Evolutionary conservation across 2,113 vertebrate species (phyloP).

Genomic region (Gila orcuttii): DNA sequence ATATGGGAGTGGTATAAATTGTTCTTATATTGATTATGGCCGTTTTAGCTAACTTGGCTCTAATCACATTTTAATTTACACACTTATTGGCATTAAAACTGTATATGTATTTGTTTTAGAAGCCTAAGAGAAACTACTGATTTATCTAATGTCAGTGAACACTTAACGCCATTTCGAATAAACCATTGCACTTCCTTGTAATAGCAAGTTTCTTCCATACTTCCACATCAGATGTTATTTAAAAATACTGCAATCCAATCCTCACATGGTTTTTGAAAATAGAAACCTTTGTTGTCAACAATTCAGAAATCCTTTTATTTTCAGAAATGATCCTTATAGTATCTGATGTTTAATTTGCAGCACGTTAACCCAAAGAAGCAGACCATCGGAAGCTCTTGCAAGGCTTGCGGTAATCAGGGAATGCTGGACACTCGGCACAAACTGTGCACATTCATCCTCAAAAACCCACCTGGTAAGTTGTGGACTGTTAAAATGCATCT

Average conservation of each 20-base stretch:
- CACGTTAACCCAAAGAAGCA: slow-evolving; percentile 99
- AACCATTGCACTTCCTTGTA: not conserved
- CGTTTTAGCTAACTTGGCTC: not conserved
- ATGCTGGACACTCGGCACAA: slow-evolving; percentile 99
- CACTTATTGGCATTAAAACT: not conserved
- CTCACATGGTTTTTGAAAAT: not conserved
- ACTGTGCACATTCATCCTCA: slow-evolving; percentile 99
- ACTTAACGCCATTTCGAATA: not conserved
- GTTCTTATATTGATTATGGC: not conserved
- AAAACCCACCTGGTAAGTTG: slow-evolving; percentile 96
- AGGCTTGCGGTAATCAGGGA: slow-evolving; percentile 97
- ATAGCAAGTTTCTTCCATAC: not conserved
- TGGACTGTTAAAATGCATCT: not conserved
- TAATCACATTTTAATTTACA: not conserved
- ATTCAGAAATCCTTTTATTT: not conserved
- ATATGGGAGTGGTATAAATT: not conserved
- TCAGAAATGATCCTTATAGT: not conserved
- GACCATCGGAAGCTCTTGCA: slow-evolving; percentile 98
- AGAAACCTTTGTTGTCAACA: not conserved
- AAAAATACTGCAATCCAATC: not conserved
- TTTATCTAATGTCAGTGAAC: not conserved
- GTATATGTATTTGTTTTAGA: not conserved
- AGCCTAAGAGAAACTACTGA: not conserved
- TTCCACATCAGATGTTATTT: not conserved
- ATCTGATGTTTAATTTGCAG: slow-evolving; percentile 67